Percentiles rank a stretch among this genome's conserved stretches.
These are phyloP conservation scores for Scaptodrosophila lebanonensis DNA, from an alignment of 1,140 invertebrate genomes.

Conservation along the genomic window DNA sequence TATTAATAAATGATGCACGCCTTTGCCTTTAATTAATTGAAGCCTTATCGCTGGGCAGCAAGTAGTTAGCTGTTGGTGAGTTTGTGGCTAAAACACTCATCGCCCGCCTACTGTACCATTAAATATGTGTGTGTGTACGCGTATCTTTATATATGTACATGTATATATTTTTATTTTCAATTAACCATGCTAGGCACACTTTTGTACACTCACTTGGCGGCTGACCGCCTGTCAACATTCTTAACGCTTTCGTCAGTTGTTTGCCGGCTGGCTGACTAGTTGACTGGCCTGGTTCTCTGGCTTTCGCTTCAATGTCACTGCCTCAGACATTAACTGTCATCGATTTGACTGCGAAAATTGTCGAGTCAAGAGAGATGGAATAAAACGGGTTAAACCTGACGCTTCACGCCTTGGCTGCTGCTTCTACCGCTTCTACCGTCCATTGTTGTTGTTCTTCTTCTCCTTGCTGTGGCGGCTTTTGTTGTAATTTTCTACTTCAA, in stretches of 20 bases:
- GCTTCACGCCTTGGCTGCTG: no score
- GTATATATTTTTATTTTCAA: no score
- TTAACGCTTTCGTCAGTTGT: no score
- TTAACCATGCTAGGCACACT: constrained; percentile 51
- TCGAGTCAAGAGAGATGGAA: background rate
- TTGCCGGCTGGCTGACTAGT: no score
- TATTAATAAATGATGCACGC: background rate
- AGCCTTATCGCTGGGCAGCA: no score
- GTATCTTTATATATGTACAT: no score
- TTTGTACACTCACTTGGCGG: no score
- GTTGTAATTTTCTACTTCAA: constrained; percentile 40
- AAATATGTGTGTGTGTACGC: no score
- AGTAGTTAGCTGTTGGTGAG: background rate
- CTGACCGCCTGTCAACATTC: no score
- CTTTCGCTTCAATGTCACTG: constrained; percentile 70
- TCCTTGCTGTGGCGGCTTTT: constrained; percentile 6
- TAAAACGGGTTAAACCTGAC: constrained; percentile 48
- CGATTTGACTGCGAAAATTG: constrained; percentile 42
- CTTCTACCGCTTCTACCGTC: constrained; percentile 11
- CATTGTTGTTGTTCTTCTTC: constrained; percentile 16
- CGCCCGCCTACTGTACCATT: no score
- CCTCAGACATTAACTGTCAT: constrained; percentile 55
- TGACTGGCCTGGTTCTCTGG: constrained; percentile 51
- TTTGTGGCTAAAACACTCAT: no score
- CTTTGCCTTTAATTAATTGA: no score